A percentile compares a stretch with the other conserved stretches of the same genome.
Conservation (phyloP, 2,797 vertebrate genomes). For the Carapus acus region DNA sequence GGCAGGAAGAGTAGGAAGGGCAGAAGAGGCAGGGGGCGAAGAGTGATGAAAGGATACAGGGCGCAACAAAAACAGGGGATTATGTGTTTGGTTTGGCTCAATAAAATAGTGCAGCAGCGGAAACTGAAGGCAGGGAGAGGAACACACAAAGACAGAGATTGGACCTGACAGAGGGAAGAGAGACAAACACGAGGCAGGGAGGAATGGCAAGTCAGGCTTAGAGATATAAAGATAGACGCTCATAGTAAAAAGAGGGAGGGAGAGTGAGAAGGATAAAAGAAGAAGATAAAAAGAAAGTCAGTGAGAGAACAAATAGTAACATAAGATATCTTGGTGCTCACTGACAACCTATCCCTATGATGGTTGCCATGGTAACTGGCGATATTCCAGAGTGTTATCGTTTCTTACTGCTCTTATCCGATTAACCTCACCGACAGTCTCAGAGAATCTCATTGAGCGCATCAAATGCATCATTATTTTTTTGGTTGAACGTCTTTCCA, state of each 20-base stretch:
- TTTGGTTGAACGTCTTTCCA: background rate
- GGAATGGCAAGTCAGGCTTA: conserved; percentile 10
- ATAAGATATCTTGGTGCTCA: conserved; percentile 63
- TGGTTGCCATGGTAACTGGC: conserved; percentile 71
- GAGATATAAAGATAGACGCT: background rate
- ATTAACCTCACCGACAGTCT: conserved; percentile 58
- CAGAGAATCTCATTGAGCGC: conserved; percentile 43
- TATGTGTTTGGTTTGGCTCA: conserved; percentile 25
- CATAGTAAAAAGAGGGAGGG: conserved; percentile 31
- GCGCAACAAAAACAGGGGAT: conserved; percentile 4
- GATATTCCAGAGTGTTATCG: conserved; percentile 63
- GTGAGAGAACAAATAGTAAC: conserved; percentile 51
- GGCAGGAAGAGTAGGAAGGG: conserved; percentile 12
- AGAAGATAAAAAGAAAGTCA: conserved; percentile 23
- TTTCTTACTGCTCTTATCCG: conserved; percentile 62
- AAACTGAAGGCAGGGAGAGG: background rate
- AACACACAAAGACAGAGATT: conserved; percentile 5
- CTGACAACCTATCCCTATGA: conserved; percentile 47
- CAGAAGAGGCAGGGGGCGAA: conserved; percentile 15
- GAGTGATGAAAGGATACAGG: conserved; percentile 10
- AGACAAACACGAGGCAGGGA: conserved; percentile 8
- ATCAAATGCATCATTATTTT: conserved; percentile 32
- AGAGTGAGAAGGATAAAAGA: too few species aligned
- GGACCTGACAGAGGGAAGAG: conserved; percentile 11
- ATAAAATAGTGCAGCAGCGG: conserved; percentile 16